A percentile compares a stretch with the other conserved stretches of the same genome.
phyloP scores from a whole-genome alignment of 2,797 vertebrate species.

The Manis pentadactyla region DNA sequence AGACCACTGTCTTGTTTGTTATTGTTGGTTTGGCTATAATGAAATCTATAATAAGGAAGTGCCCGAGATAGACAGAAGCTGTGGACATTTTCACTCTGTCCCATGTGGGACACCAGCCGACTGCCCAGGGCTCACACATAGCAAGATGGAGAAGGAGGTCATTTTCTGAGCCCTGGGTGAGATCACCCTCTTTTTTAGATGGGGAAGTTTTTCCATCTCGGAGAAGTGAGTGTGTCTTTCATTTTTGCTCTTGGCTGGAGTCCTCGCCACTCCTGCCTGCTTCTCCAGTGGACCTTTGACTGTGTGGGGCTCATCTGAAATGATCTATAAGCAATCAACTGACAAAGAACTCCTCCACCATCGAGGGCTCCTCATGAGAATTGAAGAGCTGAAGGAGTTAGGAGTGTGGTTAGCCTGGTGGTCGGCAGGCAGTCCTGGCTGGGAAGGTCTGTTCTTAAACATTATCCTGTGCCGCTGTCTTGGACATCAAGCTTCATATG shows the following conservation, averaged over 20 bases:
- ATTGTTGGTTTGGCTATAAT: background rate
- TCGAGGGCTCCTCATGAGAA: background rate
- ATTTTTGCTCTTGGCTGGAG: background rate
- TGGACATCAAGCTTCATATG: background rate
- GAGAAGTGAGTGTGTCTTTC: background rate
- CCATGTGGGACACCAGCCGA: background rate
- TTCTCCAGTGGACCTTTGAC: background rate
- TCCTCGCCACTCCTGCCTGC: background rate
- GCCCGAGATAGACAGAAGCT: background rate
- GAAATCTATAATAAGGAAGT: background rate
- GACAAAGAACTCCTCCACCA: background rate
- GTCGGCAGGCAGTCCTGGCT: background rate
- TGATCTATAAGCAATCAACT: background rate
- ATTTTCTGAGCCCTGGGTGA: background rate
- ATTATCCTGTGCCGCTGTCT: background rate
- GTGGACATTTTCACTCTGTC: background rate
- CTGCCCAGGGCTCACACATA: background rate
- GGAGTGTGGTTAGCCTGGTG: background rate
- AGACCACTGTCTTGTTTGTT: background rate
- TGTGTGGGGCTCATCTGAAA: background rate
- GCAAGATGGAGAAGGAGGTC: background rate
- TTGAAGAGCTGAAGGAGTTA: background rate
- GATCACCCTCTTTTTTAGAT: background rate
- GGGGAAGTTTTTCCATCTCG: background rate
- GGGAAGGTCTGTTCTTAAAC: background rate